Evolutionary conservation across 37 sponge, comb jelly and placozoan species (phyloP).

Genomic region (Tethya wilhelma): DNA sequence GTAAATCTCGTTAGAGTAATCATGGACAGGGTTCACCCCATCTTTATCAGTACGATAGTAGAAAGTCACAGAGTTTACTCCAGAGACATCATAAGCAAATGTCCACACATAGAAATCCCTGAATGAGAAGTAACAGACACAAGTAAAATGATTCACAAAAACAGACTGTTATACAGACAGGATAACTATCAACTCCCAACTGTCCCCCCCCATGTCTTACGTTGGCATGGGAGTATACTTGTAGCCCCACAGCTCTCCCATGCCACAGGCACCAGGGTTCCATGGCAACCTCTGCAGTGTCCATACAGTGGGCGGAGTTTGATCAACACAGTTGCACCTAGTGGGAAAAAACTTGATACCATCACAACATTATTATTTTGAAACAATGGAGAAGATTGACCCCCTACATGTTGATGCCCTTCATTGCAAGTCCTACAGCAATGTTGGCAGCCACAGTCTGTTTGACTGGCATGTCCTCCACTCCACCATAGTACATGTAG

Average conservation of each 20-base stretch:
- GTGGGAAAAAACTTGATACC: neutral
- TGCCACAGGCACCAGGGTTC: constrained; percentile 72
- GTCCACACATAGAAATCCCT: constrained; percentile 70
- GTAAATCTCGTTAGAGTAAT: constrained; percentile 59
- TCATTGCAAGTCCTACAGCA: constrained; percentile 38
- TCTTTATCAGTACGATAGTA: constrained; percentile 60
- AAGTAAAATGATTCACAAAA: neutral
- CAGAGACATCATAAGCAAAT: constrained; percentile 71
- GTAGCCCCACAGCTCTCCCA: constrained; percentile 78
- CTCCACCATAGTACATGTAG: constrained; percentile 67
- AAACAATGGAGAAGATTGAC: neutral
- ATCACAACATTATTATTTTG: neutral
- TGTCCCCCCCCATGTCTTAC: too few relatives aligned
- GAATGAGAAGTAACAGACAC: neutral
- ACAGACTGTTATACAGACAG: neutral
- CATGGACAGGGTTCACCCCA: constrained; percentile 54
- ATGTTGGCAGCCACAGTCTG: constrained; percentile 69
- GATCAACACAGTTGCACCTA: constrained; percentile 15
- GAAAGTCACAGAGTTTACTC: constrained; percentile 31
- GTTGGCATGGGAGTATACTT: constrained; percentile 60
- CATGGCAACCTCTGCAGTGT: constrained; percentile 65
- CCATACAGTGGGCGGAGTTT: constrained; percentile 63
- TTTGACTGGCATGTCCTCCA: constrained; percentile 72
- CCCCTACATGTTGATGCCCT: constrained; percentile 26
- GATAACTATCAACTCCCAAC: too few relatives aligned